Evolutionary conservation across 2,888 invertebrate genomes (phyloP).

Genomic region (Copidosoma aretas): DNA sequence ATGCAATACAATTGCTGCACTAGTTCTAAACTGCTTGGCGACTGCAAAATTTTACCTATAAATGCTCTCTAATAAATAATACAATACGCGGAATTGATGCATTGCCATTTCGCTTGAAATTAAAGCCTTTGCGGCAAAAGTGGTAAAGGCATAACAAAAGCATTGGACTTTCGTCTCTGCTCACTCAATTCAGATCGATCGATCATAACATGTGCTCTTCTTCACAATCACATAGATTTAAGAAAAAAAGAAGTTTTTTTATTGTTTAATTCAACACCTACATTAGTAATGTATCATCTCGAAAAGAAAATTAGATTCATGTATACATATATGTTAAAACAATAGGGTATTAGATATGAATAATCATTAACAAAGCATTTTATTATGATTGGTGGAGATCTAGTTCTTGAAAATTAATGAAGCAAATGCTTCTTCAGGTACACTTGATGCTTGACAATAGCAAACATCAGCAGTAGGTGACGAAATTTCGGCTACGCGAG

Average conservation of each 20-base stretch:
- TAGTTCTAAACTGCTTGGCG: constrained; percentile 24
- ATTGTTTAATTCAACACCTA: too few species aligned
- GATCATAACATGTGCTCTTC: background rate
- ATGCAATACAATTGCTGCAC: constrained; percentile 5
- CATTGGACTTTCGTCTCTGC: background rate
- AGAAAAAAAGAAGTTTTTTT: too few species aligned
- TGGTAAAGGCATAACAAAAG: constrained; percentile 16
- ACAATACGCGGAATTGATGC: constrained; percentile 22
- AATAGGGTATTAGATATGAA: too few species aligned
- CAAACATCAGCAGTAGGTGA: background rate
- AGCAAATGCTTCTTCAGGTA: background rate
- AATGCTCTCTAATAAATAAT: background rate
- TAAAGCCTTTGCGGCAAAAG: constrained; percentile 26
- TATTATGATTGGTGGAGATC: background rate
- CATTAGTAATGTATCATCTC: too few species aligned
- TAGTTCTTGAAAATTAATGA: background rate
- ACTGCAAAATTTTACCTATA: background rate
- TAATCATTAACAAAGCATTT: too few species aligned
- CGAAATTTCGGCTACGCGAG: background rate
- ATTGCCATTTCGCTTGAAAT: constrained; percentile 24
- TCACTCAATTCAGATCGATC: background rate
- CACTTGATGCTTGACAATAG: background rate
- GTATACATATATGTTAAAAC: too few species aligned
- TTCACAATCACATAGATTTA: background rate
- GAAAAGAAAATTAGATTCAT: too few species aligned